These are phyloP conservation scores for Macrotrachela quadricornifera DNA, from an alignment of 1,140 invertebrate genomes.

Conservation along the genomic window DNA sequence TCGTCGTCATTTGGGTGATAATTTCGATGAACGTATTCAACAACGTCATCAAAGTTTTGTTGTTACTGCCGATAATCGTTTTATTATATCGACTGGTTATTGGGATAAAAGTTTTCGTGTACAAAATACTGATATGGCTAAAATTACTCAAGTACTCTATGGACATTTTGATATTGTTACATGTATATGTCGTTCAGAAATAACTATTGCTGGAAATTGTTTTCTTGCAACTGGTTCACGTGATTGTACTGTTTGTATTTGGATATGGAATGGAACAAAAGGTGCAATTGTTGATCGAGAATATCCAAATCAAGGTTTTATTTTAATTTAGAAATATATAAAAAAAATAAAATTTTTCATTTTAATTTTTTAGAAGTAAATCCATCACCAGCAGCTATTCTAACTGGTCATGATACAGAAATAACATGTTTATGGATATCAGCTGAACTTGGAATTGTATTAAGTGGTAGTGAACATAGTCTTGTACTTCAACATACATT, in stretches of 20 bases:
- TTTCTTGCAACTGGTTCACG: conserved; percentile 90
- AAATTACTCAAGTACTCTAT: conserved; percentile 91
- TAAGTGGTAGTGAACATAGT: conserved; percentile 43
- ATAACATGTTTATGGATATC: conserved; percentile 83
- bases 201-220: conserved; percentile 91
- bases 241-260: conserved; percentile 86
- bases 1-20: conserved; percentile 73
- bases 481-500: conserved; percentile 87
- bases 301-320: neutral
- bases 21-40: conserved; percentile 62
- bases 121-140: conserved; percentile 85
- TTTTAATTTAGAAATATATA: no score
- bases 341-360: no score
- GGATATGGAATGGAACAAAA: conserved; percentile 82
- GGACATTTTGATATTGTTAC: conserved; percentile 96
- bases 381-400: conserved; percentile 74
- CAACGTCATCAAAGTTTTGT: conserved; percentile 83
- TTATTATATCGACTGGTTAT: conserved; percentile 91
- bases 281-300: conserved; percentile 88
- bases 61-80: conserved; percentile 82
- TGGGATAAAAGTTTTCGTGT: conserved; percentile 98
- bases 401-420: conserved; percentile 86
- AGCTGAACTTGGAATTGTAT: conserved; percentile 32
- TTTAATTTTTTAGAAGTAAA: conserved; percentile 19
- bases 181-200: conserved; percentile 71